phyloP scores from a whole-genome alignment of 2,113 vertebrate species.

The Rana temporaria region DNA sequence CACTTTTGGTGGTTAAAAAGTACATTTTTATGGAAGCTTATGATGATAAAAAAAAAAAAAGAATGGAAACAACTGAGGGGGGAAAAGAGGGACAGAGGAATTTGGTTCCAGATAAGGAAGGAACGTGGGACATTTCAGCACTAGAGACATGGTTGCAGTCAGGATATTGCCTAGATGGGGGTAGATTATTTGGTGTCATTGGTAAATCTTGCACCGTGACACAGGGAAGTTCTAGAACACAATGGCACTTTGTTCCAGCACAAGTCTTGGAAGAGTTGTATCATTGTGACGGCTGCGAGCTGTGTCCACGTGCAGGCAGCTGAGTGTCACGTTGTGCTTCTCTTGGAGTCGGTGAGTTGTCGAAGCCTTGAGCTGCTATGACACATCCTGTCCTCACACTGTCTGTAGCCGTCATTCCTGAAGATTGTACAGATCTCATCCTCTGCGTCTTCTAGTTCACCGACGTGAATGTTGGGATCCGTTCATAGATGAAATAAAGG shows the following conservation, averaged over 20 bases:
- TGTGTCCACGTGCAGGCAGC: constrained; percentile 26
- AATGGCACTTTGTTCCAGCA: constrained; percentile 40
- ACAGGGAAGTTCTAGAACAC: constrained; percentile 3
- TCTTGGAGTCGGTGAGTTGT: constrained; percentile 33
- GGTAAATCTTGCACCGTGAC: neutral
- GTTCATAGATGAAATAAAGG: too few relatives aligned
- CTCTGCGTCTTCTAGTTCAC: too few relatives aligned
- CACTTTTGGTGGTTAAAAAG: too few relatives aligned
- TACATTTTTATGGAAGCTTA: too few relatives aligned
- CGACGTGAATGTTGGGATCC: too few relatives aligned
- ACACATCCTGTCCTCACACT: constrained; percentile 19
- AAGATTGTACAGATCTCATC: neutral
- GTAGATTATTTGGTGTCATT: neutral
- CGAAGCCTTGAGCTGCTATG: constrained; percentile 22
- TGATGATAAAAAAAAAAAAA: too few relatives aligned
- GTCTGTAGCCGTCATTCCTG: neutral
- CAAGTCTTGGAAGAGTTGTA: constrained; percentile 20
- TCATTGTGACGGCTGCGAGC: constrained; percentile 38
- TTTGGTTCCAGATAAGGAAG: too few relatives aligned
- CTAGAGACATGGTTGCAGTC: too few relatives aligned
- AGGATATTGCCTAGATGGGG: neutral
- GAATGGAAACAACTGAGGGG: too few relatives aligned
- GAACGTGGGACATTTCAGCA: too few relatives aligned
- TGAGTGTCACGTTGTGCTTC: constrained; percentile 44
- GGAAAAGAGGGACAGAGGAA: too few relatives aligned